Evolutionary conservation across 2,797 vertebrate species (phyloP).

Genomic region (Oryzias dopingdopingensis): DNA sequence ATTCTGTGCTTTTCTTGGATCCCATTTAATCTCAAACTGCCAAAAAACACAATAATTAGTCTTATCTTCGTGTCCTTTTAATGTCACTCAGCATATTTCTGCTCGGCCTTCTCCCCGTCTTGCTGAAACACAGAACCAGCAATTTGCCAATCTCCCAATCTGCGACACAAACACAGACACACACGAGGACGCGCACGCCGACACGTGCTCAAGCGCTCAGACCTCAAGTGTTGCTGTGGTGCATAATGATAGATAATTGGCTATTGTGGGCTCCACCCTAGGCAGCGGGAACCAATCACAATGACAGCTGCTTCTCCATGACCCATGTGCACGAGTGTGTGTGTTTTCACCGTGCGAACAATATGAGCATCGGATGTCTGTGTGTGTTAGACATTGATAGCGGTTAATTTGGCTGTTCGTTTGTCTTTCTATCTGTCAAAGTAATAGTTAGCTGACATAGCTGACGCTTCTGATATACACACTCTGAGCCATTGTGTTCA

Average conservation of each 20-base stretch:
- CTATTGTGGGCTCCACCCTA: conserved; percentile 66
- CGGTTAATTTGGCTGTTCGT: conserved; percentile 37
- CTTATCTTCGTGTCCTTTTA: conserved; percentile 42
- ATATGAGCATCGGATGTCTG: neutral
- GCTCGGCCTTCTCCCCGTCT: conserved; percentile 34
- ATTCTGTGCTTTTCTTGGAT: conserved; percentile 56
- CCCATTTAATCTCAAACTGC: conserved; percentile 52
- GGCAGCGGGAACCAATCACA: conserved; percentile 71
- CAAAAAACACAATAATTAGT: conserved; percentile 58
- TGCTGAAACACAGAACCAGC: conserved; percentile 62
- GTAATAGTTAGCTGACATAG: conserved; percentile 24
- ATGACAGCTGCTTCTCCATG: conserved; percentile 70
- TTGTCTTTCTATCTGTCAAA: conserved; percentile 27
- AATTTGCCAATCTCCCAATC: conserved; percentile 68
- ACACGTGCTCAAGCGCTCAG: conserved; percentile 49
- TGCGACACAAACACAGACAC: conserved; percentile 35
- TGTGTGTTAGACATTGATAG: conserved; percentile 33
- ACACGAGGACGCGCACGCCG: conserved; percentile 15
- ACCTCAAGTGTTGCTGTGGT: conserved; percentile 65
- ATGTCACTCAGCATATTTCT: conserved; percentile 53
- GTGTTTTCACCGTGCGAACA: conserved; percentile 17
- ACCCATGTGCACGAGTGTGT: conserved; percentile 34
- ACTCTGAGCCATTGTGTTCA: too few relatives aligned
- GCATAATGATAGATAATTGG: conserved; percentile 78
- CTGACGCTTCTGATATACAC: too few relatives aligned